These are phyloP conservation scores for Hecatera dysodea DNA, from an alignment of 2,888 invertebrate species.

Conservation along the genomic window DNA sequence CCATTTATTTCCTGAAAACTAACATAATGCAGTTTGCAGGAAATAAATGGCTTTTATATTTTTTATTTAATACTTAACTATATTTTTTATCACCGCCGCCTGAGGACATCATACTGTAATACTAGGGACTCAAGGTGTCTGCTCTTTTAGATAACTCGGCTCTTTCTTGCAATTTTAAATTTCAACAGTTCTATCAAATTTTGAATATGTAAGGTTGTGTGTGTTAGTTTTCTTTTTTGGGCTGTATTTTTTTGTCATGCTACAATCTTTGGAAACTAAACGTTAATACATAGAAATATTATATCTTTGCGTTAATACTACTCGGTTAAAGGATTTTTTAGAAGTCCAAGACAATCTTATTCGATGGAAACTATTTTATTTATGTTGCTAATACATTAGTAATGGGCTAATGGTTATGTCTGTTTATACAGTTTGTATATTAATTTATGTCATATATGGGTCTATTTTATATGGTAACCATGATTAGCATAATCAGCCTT, in stretches of 20 bases:
- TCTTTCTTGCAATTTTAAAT: too few relatives aligned
- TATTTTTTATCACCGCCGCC: too few relatives aligned
- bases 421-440: background rate
- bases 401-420: background rate
- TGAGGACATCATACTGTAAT: too few relatives aligned
- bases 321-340: background rate
- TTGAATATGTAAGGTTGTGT: background rate
- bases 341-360: background rate
- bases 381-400: slow-evolving; percentile 12
- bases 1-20: too few relatives aligned
- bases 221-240: background rate
- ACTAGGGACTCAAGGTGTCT: too few relatives aligned
- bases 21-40: too few relatives aligned
- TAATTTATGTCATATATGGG: background rate
- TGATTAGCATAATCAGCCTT: too few relatives aligned
- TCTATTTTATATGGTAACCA: background rate
- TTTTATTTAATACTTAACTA: too few relatives aligned
- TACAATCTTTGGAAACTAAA: background rate
- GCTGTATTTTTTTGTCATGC: background rate
- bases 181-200: too few relatives aligned
- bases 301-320: too few relatives aligned
- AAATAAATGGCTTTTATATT: too few relatives aligned
- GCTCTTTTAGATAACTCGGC: too few relatives aligned
- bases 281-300: background rate
- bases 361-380: background rate